A percentile compares a stretch with the other conserved stretches of the same genome.
These are phyloP conservation scores for Resseliella maxima DNA, from an alignment of 2,888 invertebrate species.

Conservation along the genomic window DNA sequence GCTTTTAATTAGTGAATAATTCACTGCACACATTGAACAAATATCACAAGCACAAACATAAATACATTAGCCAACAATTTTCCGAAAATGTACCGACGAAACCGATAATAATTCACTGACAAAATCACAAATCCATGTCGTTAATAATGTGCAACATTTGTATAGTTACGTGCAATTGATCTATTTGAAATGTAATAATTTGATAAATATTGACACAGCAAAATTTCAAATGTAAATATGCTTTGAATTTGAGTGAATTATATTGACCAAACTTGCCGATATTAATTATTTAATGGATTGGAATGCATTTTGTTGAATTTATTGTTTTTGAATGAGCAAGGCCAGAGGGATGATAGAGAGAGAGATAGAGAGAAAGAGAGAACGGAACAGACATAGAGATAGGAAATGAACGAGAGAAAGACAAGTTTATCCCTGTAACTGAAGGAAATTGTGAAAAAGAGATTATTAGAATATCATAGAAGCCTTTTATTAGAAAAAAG, in stretches of 20 bases:
- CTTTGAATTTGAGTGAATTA: not conserved
- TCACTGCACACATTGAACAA: not conserved
- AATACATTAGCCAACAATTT: not conserved
- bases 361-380: not conserved
- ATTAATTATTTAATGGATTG: constrained; percentile 25
- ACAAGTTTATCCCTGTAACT: too few relatives aligned
- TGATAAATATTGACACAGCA: constrained; percentile 36
- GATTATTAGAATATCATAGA: too few relatives aligned
- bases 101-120: not conserved
- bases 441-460: too few relatives aligned
- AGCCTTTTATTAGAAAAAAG: too few relatives aligned
- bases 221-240: not conserved
- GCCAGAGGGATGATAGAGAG: not conserved
- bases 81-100: too few relatives aligned
- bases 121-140: not conserved
- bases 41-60: not conserved
- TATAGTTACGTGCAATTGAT: constrained; percentile 40
- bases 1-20: not conserved
- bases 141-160: constrained; percentile 14
- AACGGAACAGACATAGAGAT: not conserved
- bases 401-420: too few relatives aligned
- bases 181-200: not conserved
- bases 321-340: not conserved
- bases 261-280: not conserved
- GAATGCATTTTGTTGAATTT: constrained; percentile 12